phyloP scores from a whole-genome alignment of 2,888 invertebrate species.

The Ormyrus nitidulus region DNA sequence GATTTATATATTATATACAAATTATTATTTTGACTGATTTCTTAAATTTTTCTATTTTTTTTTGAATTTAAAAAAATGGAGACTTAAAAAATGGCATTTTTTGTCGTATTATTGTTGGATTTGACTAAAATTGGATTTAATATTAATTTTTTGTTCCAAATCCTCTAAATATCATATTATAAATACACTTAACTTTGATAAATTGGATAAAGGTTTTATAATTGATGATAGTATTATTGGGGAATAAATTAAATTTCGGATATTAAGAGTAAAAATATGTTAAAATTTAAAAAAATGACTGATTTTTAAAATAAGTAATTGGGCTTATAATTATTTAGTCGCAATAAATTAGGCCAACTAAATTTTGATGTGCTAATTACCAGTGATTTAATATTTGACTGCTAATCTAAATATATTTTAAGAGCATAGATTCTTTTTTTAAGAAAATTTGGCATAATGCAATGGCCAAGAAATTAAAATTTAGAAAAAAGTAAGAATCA shows the following conservation, averaged over 20 bases:
- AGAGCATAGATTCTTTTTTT: constrained; percentile 24
- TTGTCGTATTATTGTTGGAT: constrained; percentile 13
- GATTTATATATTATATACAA: not conserved
- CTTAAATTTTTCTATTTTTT: constrained; percentile 12
- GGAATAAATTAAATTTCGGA: not conserved
- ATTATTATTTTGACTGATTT: constrained; percentile 43
- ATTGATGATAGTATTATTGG: too few relatives aligned
- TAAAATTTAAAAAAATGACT: constrained; percentile 38
- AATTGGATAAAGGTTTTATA: too few relatives aligned
- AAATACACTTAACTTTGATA: too few relatives aligned
- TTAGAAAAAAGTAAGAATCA: constrained; percentile 1
- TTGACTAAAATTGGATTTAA: too few relatives aligned
- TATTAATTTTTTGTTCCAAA: too few relatives aligned
- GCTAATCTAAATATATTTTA: constrained; percentile 41
- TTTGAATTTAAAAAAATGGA: constrained; percentile 37
- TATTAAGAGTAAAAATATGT: constrained; percentile 23
- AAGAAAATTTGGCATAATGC: constrained; percentile 20
- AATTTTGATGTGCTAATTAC: constrained; percentile 47
- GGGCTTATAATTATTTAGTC: constrained; percentile 18
- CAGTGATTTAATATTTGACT: constrained; percentile 40
- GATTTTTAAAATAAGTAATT: constrained; percentile 42
- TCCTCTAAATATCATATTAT: too few relatives aligned
- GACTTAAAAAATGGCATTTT: constrained; percentile 39
- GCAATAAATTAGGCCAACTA: constrained; percentile 3
- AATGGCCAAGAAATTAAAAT: constrained; percentile 41